Base-by-base conservation (phyloP, 2,113 vertebrate species). In the Dipodomys merriami region DNA sequence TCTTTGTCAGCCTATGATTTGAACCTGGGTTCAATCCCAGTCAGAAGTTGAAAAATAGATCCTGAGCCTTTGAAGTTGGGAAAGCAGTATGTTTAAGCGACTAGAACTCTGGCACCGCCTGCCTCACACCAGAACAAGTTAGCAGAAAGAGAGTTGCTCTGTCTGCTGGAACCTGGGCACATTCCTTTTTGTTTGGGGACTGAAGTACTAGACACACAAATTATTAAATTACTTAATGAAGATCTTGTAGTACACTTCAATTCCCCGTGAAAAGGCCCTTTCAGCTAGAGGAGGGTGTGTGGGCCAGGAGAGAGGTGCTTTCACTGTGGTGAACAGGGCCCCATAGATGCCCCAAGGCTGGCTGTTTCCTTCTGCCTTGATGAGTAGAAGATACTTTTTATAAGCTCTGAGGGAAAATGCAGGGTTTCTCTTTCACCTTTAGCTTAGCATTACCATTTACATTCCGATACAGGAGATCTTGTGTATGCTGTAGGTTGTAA, bases 211-310 rank as follows among this genome's bases (percentile, higher is more conserved):
- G 91, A 76, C 5, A 0, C 15, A 33, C 22, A 23, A 19, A n/a
- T 20, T 86, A 94, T 25, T 88, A 80, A 91, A 46, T 93, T 86
- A 86, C 90, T 96, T 92, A 91, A 69, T 80, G 72, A 90, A 94
- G 92, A 87, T 82, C 88, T 94, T 88, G n/a, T 92, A 91, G 81
- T 6, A 12, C 29, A 25, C n/a, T 25, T 39, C 1, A 3, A 16
- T 65, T 93, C 13, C 13, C 67, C 93, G 90, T 96, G 82, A 86
- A 94, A 93, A 88, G 29, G 74, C 74, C 22, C 46, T 95, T 94
- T 80, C 1, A 68, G 77, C 68, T 81, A 57, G 64, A 73, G 93
- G 77, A 65, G 6, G 1, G 73, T 30, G 4, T 91, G 90, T 69
- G 57, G 72, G 22, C n/a, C 0, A 67, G 23, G 91, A 60, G 85